Conservation (phyloP, 92 coral and sea anemone species). For the Actinostola sp. region DNA sequence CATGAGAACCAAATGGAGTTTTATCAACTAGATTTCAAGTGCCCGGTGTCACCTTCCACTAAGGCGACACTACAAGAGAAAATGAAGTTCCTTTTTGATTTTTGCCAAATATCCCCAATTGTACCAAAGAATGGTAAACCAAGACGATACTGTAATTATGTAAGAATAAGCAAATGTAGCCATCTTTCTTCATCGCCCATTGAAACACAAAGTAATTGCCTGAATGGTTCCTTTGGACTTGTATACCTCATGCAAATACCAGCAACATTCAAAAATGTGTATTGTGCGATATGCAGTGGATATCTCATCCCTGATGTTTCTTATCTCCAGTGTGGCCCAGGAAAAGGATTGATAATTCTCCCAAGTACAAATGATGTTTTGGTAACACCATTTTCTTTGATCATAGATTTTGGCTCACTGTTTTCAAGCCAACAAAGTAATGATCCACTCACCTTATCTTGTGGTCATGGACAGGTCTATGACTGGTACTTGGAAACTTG, state of each 20-base stretch:
- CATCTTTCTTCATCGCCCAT: neutral
- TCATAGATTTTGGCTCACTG: constrained; percentile 19
- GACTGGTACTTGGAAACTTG: constrained; percentile 23
- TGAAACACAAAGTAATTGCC: neutral
- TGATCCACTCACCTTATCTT: neutral
- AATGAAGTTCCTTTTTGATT: neutral
- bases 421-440: neutral
- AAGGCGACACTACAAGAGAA: neutral
- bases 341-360: no score
- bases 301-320: no score
- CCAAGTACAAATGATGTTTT: neutral
- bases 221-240: neutral
- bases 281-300: constrained; percentile 1
- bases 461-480: constrained; percentile 21
- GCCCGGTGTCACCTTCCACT: neutral
- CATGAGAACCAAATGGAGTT: neutral
- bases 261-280: no score
- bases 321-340: neutral
- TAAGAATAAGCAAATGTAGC: neutral
- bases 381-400: constrained; percentile 4
- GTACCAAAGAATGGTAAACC: neutral
- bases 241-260: neutral
- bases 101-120: neutral
- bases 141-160: neutral
- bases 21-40: neutral